Evolutionary conservation across 2,113 vertebrate species (phyloP), one percentile per base, ranked within the genome.

Genomic region (Argyrosomus japonicus): DNA sequence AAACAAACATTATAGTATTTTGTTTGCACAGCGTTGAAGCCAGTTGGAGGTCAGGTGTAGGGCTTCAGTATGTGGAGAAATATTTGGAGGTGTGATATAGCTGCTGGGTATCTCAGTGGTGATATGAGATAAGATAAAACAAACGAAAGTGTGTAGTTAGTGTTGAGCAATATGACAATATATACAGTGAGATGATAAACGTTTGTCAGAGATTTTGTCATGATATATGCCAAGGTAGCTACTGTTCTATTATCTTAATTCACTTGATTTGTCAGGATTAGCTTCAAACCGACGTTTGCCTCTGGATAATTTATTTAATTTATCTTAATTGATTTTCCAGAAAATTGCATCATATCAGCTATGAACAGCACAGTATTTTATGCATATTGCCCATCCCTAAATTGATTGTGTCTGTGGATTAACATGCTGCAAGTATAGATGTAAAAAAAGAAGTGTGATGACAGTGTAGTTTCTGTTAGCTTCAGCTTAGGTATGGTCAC

Each of bases 11-110:
- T 51, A 3, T 36, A 15, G 11, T 40, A 19, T 68, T 25, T 67
- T 57, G 72, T 72, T 72, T 79, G 62, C 25, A 14, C 32, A 43
- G 18, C 56, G 15, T 19, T 18, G 21, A 70, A 47, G 54, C 7
- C n/a, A 48, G 21, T 57, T 63, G 2, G 23, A 50, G 65, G 64
- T 71, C n/a, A 71, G 2, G 6, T 18, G 3, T 18, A 61, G 63
- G 4, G 53, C 13, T n/a, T 6, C 12, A 51, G 19, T 8, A 19
- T 56, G 36, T 48, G 29, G 13, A 63, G 25, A 67, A 80, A 45
- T 61, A 62, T 40, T 43, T 21, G 14, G 25, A 62, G n/a, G 2
- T 74, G 29, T 63, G 63, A 68, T 54, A 36, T n/a, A 62, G 25
- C 32, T 17, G 53, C n/a, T 56, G 9, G 17, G 23, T 58, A 27